These are phyloP conservation scores for Cosmorhoe ocellata DNA, from an alignment of 2,888 invertebrate species.

Conservation along the genomic window DNA sequence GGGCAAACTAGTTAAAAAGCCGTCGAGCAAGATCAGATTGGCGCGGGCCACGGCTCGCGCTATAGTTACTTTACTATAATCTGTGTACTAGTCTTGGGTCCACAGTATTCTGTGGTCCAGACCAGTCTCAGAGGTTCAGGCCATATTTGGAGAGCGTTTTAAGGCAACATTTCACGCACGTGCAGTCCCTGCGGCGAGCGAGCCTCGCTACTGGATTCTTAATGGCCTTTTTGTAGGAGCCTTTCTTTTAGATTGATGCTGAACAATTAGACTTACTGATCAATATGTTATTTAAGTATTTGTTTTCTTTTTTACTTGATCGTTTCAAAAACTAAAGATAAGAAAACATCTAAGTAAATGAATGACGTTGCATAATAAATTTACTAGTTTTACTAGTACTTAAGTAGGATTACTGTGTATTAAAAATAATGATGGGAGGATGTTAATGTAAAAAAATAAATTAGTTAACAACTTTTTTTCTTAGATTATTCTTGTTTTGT, in stretches of 20 bases:
- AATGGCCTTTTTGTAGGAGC: slow-evolving; percentile 63
- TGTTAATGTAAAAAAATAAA: no score
- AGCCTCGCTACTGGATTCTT: slow-evolving; percentile 66
- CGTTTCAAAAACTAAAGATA: no score
- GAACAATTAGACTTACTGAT: background rate
- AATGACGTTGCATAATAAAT: no score
- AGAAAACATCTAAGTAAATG: no score
- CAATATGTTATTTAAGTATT: background rate
- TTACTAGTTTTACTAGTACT: no score
- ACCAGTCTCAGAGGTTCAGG: slow-evolving; percentile 22
- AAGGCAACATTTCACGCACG: slow-evolving; percentile 31
- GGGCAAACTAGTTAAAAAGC: slow-evolving; percentile 56
- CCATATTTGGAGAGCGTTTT: slow-evolving; percentile 49
- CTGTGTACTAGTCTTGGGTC: slow-evolving; percentile 29
- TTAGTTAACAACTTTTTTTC: no score
- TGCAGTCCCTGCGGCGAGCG: slow-evolving; percentile 59
- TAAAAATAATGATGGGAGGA: no score
- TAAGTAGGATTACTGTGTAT: no score
- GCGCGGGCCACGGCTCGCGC: slow-evolving; percentile 52
- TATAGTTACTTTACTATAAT: slow-evolving; percentile 32
- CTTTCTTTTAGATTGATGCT: slow-evolving; percentile 41
- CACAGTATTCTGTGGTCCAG: slow-evolving; percentile 18
- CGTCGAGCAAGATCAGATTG: slow-evolving; percentile 57
- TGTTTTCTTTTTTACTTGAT: background rate
- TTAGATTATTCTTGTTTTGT: no score